A percentile compares a stretch with the other conserved stretches of the same genome.
Conservation (phyloP, 2,797 vertebrate genomes). For the Sus cebifrons region DNA sequence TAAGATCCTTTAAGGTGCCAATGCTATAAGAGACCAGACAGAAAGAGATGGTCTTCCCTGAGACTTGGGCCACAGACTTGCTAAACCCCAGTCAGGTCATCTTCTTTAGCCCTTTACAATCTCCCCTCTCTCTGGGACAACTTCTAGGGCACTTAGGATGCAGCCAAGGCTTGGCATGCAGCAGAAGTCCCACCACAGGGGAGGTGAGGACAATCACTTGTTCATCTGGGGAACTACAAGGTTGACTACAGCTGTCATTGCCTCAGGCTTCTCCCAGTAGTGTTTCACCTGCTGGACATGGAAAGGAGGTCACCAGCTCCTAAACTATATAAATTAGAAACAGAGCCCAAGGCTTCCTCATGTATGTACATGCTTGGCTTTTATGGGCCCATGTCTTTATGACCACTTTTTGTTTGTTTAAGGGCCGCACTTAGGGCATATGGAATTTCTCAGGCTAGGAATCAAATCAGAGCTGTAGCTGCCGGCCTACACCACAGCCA, state of each 20-base stretch:
- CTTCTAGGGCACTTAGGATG: background rate
- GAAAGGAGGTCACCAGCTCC: background rate
- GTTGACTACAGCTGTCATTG: background rate
- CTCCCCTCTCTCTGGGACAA: background rate
- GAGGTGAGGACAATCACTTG: background rate
- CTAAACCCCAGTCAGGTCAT: background rate
- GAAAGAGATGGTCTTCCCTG: constrained; percentile 35
- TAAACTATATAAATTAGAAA: background rate
- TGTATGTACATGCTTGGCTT: no score
- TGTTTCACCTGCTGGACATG: background rate
- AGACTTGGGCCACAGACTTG: background rate
- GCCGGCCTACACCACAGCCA: no score
- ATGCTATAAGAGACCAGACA: background rate
- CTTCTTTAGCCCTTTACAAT: background rate
- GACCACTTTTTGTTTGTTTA: background rate
- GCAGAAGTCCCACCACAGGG: background rate
- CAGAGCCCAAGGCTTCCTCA: background rate
- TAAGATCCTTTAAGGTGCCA: constrained; percentile 30
- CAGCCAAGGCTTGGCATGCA: background rate
- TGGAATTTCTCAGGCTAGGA: no score
- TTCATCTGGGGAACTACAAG: background rate
- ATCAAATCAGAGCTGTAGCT: no score
- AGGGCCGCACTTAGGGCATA: no score
- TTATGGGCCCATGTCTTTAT: background rate
- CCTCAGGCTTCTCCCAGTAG: background rate